Evolutionary conservation across 1,140 invertebrate species (phyloP).

Genomic region (Bombus affinis): DNA sequence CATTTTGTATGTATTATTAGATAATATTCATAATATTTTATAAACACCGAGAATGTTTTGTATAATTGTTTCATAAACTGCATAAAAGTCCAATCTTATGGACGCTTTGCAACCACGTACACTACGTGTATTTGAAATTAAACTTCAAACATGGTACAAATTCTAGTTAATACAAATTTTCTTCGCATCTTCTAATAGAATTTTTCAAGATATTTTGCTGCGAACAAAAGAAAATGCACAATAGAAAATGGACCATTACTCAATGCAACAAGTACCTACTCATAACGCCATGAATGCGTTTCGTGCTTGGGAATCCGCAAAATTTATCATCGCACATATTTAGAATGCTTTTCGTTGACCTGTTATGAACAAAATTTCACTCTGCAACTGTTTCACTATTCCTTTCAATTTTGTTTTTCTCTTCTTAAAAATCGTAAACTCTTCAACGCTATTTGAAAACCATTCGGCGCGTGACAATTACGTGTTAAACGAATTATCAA

Average conservation of each 20-base stretch:
- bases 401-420: not conserved
- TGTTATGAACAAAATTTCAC: not conserved
- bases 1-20: no score
- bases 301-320: not conserved
- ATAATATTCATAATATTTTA: no score
- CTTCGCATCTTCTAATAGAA: not conserved
- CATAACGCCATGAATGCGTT: not conserved
- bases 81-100: not conserved
- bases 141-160: not conserved
- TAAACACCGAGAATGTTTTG: no score
- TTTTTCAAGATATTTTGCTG: not conserved
- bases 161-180: not conserved
- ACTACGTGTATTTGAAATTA: not conserved
- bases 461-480: no score
- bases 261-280: not conserved
- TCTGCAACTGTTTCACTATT: not conserved
- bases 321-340: constrained; percentile 6
- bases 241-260: not conserved
- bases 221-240: not conserved
- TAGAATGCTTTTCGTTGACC: not conserved
- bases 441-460: no score
- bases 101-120: not conserved
- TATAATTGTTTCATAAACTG: not conserved
- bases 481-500: no score
- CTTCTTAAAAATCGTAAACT: no score